Conservation (phyloP, 2,113 vertebrate species). For the Poeciliopsis occidentalis region DNA sequence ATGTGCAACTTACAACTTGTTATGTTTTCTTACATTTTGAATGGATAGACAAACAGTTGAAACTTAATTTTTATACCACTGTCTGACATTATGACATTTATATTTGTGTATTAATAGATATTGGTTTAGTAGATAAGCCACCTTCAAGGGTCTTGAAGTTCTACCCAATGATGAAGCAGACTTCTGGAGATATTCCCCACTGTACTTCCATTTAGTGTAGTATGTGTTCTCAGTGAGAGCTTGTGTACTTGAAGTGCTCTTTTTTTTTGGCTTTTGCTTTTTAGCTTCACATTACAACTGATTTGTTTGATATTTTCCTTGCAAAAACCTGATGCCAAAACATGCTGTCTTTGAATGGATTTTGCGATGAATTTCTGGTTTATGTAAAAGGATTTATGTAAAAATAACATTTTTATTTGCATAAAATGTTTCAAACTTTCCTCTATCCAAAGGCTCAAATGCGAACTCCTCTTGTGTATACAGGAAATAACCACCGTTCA, state of each 20-base stretch:
- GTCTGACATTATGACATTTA: background rate
- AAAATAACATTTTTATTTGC: background rate
- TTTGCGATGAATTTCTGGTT: no score
- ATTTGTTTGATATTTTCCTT: background rate
- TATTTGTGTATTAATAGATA: background rate
- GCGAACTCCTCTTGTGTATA: no score
- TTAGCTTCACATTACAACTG: background rate
- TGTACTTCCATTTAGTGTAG: background rate
- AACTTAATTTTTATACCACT: no score
- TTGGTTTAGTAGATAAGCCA: background rate
- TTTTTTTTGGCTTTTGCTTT: background rate
- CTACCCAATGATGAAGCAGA: background rate
- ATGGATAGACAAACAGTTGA: background rate
- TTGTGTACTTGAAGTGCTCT: background rate
- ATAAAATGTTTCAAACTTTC: background rate
- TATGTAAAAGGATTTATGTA: background rate
- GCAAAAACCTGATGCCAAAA: background rate
- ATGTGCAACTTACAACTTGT: background rate
- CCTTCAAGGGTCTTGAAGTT: background rate
- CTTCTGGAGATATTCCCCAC: background rate
- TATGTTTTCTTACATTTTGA: background rate
- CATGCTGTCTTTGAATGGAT: background rate
- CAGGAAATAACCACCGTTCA: background rate
- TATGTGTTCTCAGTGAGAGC: no score
- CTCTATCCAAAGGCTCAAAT: background rate